phyloP scores from a whole-genome alignment of 2,888 invertebrate genomes.

The Diadegma fenestrale region DNA sequence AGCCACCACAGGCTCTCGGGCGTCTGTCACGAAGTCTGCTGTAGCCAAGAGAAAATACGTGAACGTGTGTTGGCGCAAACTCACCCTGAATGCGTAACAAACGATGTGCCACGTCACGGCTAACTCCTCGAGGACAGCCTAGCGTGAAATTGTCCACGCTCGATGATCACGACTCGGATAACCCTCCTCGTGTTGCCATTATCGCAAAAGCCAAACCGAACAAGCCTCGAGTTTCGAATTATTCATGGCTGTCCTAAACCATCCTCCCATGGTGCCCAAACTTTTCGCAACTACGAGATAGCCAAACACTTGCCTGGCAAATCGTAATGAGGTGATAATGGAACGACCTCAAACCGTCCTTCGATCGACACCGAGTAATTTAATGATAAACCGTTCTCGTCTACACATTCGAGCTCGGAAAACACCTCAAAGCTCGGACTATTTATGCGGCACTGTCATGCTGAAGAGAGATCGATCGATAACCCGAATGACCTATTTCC shows the following conservation, averaged over 20 bases:
- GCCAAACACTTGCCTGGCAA: neutral
- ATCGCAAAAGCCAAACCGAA: conserved; percentile 59
- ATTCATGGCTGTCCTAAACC: conserved; percentile 45
- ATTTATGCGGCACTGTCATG: neutral
- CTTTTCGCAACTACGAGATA: neutral
- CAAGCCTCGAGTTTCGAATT: conserved; percentile 50
- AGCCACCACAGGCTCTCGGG: conserved; percentile 2
- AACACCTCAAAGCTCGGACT: neutral
- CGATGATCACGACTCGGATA: conserved; percentile 68
- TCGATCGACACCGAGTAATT: conserved; percentile 6
- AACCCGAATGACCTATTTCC: neutral
- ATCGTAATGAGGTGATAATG: conserved; percentile 28
- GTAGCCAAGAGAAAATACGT: conserved; percentile 38
- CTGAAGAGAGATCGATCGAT: neutral
- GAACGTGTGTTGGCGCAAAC: conserved; percentile 45
- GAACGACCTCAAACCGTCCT: neutral
- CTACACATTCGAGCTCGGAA: no score
- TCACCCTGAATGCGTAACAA: conserved; percentile 70
- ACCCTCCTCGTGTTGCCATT: conserved; percentile 65
- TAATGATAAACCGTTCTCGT: no score
- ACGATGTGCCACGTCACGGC: conserved; percentile 73
- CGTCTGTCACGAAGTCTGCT: conserved; percentile 33
- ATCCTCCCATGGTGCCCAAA: neutral
- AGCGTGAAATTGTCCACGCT: conserved; percentile 75
- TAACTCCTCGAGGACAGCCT: conserved; percentile 64